Percentiles rank a stretch among this genome's conserved stretches.
These are phyloP conservation scores for Lithophane socia DNA, from an alignment of 2,888 invertebrate species.

Conservation along the genomic window DNA sequence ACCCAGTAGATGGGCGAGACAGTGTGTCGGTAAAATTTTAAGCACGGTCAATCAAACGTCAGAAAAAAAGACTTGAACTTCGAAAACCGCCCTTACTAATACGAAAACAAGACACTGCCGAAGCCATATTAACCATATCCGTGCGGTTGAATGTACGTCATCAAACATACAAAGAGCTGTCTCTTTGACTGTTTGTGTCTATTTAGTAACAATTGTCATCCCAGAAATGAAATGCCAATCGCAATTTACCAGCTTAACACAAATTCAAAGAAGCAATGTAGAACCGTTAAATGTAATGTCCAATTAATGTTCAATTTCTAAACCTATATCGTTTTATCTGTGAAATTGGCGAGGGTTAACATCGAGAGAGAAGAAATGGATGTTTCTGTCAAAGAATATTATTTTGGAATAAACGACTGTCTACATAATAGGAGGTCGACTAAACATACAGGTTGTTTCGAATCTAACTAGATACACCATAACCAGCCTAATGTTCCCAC, in stretches of 20 bases:
- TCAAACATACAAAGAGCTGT: not conserved
- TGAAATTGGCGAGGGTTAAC: constrained; percentile 27
- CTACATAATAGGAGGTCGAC: too few relatives aligned
- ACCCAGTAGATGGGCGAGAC: too few relatives aligned
- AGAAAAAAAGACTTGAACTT: too few relatives aligned
- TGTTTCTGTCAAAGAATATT: too few relatives aligned
- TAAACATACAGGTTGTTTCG: too few relatives aligned
- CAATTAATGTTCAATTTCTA: constrained; percentile 63
- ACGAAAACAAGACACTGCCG: too few relatives aligned
- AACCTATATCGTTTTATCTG: constrained; percentile 53
- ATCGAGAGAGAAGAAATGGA: constrained; percentile 2
- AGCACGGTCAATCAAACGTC: too few relatives aligned
- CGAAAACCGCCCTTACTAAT: too few relatives aligned
- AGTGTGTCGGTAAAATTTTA: too few relatives aligned
- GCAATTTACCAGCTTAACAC: constrained; percentile 19
- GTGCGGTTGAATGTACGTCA: not conserved
- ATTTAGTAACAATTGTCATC: not conserved
- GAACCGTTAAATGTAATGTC: constrained; percentile 47
- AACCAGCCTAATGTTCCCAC: too few relatives aligned
- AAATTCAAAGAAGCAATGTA: constrained; percentile 34
- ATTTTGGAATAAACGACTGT: not conserved
- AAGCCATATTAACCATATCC: too few relatives aligned
- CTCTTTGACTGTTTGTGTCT: not conserved
- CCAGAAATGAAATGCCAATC: not conserved
- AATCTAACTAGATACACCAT: too few relatives aligned